Conservation (phyloP, 2,113 vertebrate species). For the Corythornis madagascariensis region DNA sequence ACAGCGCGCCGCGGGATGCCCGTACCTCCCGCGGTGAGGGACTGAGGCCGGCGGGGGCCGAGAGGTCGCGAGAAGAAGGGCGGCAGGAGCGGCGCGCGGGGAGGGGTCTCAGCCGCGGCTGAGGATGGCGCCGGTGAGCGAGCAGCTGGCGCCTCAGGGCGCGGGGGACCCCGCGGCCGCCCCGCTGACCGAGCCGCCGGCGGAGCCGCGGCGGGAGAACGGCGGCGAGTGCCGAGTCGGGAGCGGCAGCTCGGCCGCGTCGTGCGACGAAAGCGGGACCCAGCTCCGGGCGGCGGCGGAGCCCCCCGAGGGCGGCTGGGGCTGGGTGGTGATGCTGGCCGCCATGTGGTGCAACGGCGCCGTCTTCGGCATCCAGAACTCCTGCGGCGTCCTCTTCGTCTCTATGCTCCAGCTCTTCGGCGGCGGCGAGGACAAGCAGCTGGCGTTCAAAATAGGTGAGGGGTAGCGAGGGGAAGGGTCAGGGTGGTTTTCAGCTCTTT, state of each 20-base stretch:
- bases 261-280: neutral
- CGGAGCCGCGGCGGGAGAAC: neutral
- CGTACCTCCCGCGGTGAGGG: neutral
- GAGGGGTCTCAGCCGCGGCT: neutral
- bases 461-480: neutral
- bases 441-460: slow-evolving; percentile 90
- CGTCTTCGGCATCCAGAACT: slow-evolving; percentile 97
- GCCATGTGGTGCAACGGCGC: slow-evolving; percentile 98
- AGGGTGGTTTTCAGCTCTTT: neutral
- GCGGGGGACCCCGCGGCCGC: neutral
- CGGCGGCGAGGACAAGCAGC: slow-evolving; percentile 74
- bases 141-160: neutral
- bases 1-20: neutral
- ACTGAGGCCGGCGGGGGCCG: neutral
- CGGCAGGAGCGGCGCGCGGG: neutral
- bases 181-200: neutral
- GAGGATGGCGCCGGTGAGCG: slow-evolving; percentile 41
- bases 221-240: neutral
- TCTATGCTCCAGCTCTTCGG: slow-evolving; percentile 85
- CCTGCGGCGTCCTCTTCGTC: slow-evolving; percentile 90
- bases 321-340: slow-evolving; percentile 95
- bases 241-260: neutral
- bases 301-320: slow-evolving; percentile 95
- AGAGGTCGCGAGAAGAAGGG: neutral
- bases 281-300: neutral